A percentile compares a stretch with the other conserved stretches of the same genome.
phyloP scores from a whole-genome alignment of 2,113 vertebrate genomes.

The Hippoglossus stenolepis region DNA sequence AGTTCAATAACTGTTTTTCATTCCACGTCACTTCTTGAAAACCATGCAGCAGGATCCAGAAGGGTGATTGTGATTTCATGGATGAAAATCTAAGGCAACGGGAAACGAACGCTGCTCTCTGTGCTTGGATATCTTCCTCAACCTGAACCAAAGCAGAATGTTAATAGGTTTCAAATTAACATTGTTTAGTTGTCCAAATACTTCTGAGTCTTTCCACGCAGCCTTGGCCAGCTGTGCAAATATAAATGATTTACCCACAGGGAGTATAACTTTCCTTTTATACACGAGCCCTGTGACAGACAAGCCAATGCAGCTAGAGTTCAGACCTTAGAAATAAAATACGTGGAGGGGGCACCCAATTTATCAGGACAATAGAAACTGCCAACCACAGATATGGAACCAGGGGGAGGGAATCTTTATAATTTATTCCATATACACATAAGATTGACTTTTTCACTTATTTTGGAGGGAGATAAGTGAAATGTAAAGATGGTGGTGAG shows the following conservation, averaged over 20 bases:
- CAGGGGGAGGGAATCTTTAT: conserved; percentile 27
- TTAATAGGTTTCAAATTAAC: conserved; percentile 79
- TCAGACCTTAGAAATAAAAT: conserved; percentile 65
- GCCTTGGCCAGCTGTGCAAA: conserved; percentile 74
- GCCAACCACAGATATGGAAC: conserved; percentile 47
- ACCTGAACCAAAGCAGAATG: conserved; percentile 63
- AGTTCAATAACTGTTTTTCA: conserved; percentile 19
- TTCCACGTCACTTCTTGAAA: conserved; percentile 12
- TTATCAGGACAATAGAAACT: conserved; percentile 47
- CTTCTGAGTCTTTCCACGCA: conserved; percentile 49
- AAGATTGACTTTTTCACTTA: conserved; percentile 1
- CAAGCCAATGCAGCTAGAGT: conserved; percentile 47
- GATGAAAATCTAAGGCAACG: conserved; percentile 37
- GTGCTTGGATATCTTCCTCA: conserved; percentile 64
- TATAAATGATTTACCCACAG: conserved; percentile 68
- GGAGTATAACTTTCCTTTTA: conserved; percentile 73
- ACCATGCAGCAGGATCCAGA: neutral
- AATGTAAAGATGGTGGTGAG: conserved; percentile 40
- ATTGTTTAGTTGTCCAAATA: conserved; percentile 76
- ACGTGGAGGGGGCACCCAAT: conserved; percentile 43
- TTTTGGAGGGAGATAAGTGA: conserved; percentile 52
- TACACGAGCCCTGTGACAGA: conserved; percentile 45
- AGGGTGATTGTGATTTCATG: conserved; percentile 61
- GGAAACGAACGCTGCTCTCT: conserved; percentile 64
- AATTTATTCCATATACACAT: conserved; percentile 59